Conservation (phyloP, 2,888 invertebrate species). For the Heteropelma amictum region DNA sequence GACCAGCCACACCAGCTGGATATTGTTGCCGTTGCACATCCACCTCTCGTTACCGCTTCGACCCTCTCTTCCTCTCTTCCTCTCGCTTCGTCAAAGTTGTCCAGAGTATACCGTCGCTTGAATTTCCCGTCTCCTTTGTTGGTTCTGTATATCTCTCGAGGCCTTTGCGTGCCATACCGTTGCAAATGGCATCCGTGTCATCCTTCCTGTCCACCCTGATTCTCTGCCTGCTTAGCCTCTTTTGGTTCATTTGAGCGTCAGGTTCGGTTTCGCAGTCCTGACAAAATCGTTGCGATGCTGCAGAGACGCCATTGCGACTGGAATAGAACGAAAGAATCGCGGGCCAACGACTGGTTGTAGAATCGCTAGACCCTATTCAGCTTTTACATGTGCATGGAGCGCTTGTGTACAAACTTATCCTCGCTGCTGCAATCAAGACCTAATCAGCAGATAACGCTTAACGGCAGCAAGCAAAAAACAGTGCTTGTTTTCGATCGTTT, state of each 20-base stretch:
- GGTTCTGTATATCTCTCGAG: slow-evolving; percentile 25
- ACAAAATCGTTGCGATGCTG: neutral
- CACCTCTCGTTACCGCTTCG: slow-evolving; percentile 56
- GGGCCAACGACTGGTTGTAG: neutral
- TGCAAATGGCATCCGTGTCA: slow-evolving; percentile 27
- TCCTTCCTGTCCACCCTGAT: neutral
- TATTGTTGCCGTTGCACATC: slow-evolving; percentile 51
- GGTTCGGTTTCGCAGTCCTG: slow-evolving; percentile 5
- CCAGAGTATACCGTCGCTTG: neutral
- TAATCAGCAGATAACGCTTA: neutral
- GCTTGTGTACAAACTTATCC: neutral
- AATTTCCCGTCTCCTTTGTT: slow-evolving; percentile 32
- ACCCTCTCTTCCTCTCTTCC: slow-evolving; percentile 8
- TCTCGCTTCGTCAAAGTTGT: neutral
- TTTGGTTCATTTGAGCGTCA: slow-evolving; percentile 43
- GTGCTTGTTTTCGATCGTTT: slow-evolving; percentile 23
- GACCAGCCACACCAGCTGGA: slow-evolving; percentile 21
- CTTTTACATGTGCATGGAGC: neutral
- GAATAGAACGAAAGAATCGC: neutral
- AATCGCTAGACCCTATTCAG: slow-evolving; percentile 17
- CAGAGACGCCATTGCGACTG: slow-evolving; percentile 8
- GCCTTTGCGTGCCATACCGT: slow-evolving; percentile 24
- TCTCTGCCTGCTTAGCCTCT: slow-evolving; percentile 42
- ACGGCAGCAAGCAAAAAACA: slow-evolving; percentile 12
- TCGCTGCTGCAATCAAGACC: neutral